Base-by-base conservation (phyloP, 2,888 invertebrate species). In the Drosophila nigricruria region DNA sequence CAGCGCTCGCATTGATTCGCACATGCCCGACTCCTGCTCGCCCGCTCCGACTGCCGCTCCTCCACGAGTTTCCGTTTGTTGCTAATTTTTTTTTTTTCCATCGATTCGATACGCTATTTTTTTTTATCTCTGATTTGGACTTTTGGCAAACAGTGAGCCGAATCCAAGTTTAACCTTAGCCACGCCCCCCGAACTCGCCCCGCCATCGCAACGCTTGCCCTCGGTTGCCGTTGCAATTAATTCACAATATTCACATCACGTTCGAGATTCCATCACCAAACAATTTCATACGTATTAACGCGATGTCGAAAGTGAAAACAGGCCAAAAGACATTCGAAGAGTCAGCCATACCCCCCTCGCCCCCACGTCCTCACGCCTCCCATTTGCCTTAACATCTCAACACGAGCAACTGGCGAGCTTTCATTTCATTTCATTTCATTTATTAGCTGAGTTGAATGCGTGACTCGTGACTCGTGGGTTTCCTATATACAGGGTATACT, bases 231-330 rank as follows among this genome's bases (percentile, higher is more conserved):
- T 84, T 78, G 84, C 84, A 86, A 88, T 89, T 88, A 88, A 88
- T 86, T 86, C 82, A 69, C 61, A 68, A 78, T 81, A 89, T 89
- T 90, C 88, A 72, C 65, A 81, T 85, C 89, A 90, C 86, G 89
- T 89, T 63, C 79, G 59, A 70, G 78, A 84, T 85, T 82, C 90
- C 87, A 88, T 90, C 90, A 87, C 87, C 86, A 86, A 90, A 89
- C 90, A 88, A 90, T 89, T 90, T 90, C 85, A 85, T 87, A 85
- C 89, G 87, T 89, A 89, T 90, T 90, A 90, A 85, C 77, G 86
- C 88, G 76, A 81, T 85, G 88, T 83, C 80, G 83, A 87, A 78
- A 84, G 88, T 87, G 82, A 87, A 81, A 83, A 85, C 73, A 78
- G 53, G 60, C 73, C 53, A 42, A 66, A 53, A 66, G 25, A 53